These are phyloP conservation scores for Oryzias melastigma DNA, from an alignment of 2,113 vertebrate genomes.

Conservation along the genomic window DNA sequence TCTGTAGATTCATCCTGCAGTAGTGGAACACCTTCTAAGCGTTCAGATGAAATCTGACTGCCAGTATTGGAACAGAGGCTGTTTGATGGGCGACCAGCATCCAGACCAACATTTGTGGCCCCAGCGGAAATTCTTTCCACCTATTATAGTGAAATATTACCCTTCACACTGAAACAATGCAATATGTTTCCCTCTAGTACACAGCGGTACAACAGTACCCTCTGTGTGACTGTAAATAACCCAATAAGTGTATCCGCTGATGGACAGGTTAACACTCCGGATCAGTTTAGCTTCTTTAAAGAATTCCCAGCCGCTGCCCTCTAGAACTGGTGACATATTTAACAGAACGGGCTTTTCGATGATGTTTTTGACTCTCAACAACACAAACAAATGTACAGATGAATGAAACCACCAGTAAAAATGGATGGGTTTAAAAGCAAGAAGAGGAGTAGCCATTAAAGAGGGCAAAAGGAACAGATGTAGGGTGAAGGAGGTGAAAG, in stretches of 20 bases:
- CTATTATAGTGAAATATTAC: constrained; percentile 20
- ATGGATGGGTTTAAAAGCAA: no score
- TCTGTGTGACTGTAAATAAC: background rate
- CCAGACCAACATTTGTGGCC: constrained; percentile 34
- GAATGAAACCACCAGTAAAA: no score
- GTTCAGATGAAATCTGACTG: constrained; percentile 27
- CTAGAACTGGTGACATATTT: no score
- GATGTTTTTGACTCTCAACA: no score
- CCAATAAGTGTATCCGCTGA: background rate
- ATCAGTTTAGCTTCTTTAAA: background rate
- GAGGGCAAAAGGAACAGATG: background rate
- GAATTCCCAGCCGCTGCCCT: no score
- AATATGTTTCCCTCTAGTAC: constrained; percentile 2
- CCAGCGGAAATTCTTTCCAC: constrained; percentile 6
- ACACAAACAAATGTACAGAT: no score
- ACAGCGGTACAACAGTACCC: background rate
- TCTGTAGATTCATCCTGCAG: constrained; percentile 3
- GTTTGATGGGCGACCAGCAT: constrained; percentile 24
- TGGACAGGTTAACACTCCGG: no score
- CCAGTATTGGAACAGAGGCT: constrained; percentile 16
- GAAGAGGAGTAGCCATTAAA: no score
- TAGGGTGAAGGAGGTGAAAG: background rate
- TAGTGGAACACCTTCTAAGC: constrained; percentile 9
- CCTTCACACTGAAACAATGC: background rate
- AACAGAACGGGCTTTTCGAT: no score